Evolutionary conservation across 2,888 invertebrate species (phyloP).

Genomic region (Torymus aiolomorphi): DNA sequence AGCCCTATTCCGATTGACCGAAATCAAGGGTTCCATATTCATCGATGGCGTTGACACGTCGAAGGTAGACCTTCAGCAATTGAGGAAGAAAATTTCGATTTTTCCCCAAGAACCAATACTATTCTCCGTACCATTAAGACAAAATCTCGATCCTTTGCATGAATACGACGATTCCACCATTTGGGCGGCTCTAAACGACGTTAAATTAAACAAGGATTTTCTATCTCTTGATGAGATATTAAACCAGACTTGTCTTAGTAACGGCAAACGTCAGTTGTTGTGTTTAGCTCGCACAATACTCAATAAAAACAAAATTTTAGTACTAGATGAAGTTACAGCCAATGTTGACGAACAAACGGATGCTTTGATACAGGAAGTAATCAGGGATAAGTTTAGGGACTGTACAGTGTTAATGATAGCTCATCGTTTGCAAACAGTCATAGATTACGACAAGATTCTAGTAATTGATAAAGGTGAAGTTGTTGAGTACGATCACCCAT

Average conservation of each 20-base stretch:
- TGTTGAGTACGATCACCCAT: constrained; percentile 82
- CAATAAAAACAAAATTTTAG: constrained; percentile 88
- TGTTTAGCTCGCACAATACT: constrained; percentile 93
- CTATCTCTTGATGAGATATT: constrained; percentile 78
- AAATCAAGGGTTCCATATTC: constrained; percentile 80
- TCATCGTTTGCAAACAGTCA: constrained; percentile 80
- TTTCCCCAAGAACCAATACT: constrained; percentile 80
- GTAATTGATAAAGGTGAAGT: constrained; percentile 78
- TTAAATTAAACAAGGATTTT: constrained; percentile 84
- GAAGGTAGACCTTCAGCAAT: neutral
- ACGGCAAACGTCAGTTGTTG: constrained; percentile 92
- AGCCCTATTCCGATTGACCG: constrained; percentile 82
- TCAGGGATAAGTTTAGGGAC: constrained; percentile 76
- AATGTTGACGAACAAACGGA: constrained; percentile 91
- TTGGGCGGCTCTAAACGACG: constrained; percentile 79
- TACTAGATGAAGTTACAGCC: constrained; percentile 94
- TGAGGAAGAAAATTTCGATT: constrained; percentile 76
- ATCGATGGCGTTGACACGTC: constrained; percentile 82
- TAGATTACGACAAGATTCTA: constrained; percentile 79
- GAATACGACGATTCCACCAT: constrained; percentile 75
- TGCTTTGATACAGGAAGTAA: constrained; percentile 77
- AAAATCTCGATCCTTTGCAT: constrained; percentile 83
- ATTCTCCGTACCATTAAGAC: constrained; percentile 78
- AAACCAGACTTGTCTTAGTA: constrained; percentile 85
- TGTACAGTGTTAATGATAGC: constrained; percentile 81